Percentiles rank a stretch among this genome's conserved stretches.
These are phyloP conservation scores for Drosophila pseudoobscura DNA, from an alignment of 1,140 invertebrate species.

Conservation along the genomic window DNA sequence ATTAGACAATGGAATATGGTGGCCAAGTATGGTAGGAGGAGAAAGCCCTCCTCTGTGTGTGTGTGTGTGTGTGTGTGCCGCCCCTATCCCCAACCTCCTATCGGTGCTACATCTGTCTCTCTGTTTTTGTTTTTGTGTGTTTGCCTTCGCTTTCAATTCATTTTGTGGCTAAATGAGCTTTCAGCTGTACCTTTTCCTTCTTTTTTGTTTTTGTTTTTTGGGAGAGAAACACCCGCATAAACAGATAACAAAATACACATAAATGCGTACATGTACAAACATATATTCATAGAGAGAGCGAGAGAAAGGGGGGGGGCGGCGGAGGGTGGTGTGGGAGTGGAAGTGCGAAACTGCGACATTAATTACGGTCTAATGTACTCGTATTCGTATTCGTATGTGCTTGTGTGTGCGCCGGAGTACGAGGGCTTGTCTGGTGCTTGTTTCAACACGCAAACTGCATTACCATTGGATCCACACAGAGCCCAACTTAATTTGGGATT, in stretches of 20 bases:
- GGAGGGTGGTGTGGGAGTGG: no score
- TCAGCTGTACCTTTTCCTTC: conserved; percentile 2
- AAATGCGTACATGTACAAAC: not conserved
- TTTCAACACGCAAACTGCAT: conserved; percentile 63
- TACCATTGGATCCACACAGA: conserved; percentile 23
- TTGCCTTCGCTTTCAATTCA: conserved; percentile 13
- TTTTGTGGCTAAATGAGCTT: conserved; percentile 6
- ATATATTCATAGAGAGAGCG: no score
- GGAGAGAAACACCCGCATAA: conserved; percentile 36
- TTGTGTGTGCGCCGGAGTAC: not conserved
- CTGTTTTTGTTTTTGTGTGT: conserved; percentile 7
- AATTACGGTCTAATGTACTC: conserved; percentile 65
- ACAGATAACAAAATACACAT: conserved; percentile 38
- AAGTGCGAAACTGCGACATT: conserved; percentile 53
- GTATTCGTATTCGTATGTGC: conserved; percentile 18
- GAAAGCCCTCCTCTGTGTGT: not conserved
- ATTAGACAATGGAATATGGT: conserved; percentile 33
- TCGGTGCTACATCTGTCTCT: conserved; percentile 19
- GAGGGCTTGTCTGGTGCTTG: conserved; percentile 10
- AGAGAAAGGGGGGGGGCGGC: no score
- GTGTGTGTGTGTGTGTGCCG: not conserved
- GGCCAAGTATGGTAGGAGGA: conserved; percentile 7
- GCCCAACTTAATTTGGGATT: conserved; percentile 10
- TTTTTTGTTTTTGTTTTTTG: conserved; percentile 4
- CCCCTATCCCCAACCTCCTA: conserved; percentile 1